Base-by-base conservation (phyloP, 1,140 invertebrate genomes). In the Anoplophora glabripennis region DNA sequence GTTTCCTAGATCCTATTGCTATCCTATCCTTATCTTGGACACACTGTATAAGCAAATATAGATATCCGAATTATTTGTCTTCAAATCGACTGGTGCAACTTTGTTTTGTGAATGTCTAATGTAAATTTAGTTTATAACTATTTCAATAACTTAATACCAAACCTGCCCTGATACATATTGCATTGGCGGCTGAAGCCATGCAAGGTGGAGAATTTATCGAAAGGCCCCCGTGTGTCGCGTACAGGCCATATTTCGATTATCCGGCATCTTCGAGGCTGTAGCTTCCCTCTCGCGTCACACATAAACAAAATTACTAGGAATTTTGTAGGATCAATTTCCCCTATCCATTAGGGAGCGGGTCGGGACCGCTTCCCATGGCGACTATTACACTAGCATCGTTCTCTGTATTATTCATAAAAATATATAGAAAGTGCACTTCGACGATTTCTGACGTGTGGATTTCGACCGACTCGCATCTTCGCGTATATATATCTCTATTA, bases 291-390 rank as follows among this genome's bases (percentile, higher is more conserved):
- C 64, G 57, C 67, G 67, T 65, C 65, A 63, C 70, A 71, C 70
- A 72, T 72, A 72, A 72, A 72, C 68, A 72, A 72, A 72, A 72
- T 72, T 72, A 72, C 71, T 63, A 60, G 69, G 69, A 72, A 72
- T 72, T 72, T 71, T 69, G 67, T 70, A 69, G 67, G 71, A 72
- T 72, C 69, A 72, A 66, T 65, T 72, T 70, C 63, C 70, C 70
- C 70, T 63, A 71, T 69, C 69, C 69, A 71, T 71, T 71, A 71
- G 69, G 64, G 67, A 35, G 57, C 54, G 38, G 15, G 11, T 45
- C 37, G 14, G 42, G n/a, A 37, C 44, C 44, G 49, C 65, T 69
- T 72, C 66, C 67, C 67, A 68, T 67, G 61, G 60, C 68, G 65
- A 68, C 70, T 71, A 71, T 72, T 72, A 72, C 65, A 67, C 54